A percentile compares a stretch with the other conserved stretches of the same genome.
Conservation (phyloP, 2,888 invertebrate genomes). For the Paralinhomoeus sp. region DNA sequence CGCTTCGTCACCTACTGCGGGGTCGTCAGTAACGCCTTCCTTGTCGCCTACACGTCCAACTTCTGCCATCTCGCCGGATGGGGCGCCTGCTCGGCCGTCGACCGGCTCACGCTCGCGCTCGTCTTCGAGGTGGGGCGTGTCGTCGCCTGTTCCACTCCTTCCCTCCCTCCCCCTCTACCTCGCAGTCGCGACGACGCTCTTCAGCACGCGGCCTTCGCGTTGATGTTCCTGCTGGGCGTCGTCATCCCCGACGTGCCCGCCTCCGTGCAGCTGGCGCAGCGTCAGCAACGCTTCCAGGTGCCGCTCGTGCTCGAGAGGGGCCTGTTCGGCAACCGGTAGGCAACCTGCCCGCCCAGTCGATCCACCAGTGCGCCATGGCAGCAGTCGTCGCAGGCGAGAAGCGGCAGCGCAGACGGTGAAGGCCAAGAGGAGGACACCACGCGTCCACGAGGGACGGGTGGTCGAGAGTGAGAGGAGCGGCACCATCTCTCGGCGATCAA, state of each 20-base stretch:
- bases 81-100: neutral
- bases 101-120: slow-evolving; percentile 7
- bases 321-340: neutral
- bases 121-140: slow-evolving; percentile 6
- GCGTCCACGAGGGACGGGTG: too few species aligned
- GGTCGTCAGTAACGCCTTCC: slow-evolving; percentile 31
- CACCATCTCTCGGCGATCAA: too few species aligned
- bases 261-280: slow-evolving; percentile 7
- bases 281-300: slow-evolving; percentile 8
- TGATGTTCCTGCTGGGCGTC: slow-evolving; percentile 7
- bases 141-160: neutral
- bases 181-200: neutral
- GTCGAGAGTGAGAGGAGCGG: too few species aligned
- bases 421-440: too few species aligned
- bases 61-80: slow-evolving; percentile 14
- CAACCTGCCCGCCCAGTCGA: too few species aligned
- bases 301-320: slow-evolving; percentile 6
- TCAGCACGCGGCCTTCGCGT: neutral
- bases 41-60: slow-evolving; percentile 20
- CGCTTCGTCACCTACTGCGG: slow-evolving; percentile 30
- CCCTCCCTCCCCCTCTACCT: too few species aligned
- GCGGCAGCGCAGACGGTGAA: too few species aligned
- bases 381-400: too few species aligned
- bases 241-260: slow-evolving; percentile 25
- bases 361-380: too few species aligned